Conservation (phyloP, 1,140 invertebrate species). For the Neodiprion lecontei region DNA sequence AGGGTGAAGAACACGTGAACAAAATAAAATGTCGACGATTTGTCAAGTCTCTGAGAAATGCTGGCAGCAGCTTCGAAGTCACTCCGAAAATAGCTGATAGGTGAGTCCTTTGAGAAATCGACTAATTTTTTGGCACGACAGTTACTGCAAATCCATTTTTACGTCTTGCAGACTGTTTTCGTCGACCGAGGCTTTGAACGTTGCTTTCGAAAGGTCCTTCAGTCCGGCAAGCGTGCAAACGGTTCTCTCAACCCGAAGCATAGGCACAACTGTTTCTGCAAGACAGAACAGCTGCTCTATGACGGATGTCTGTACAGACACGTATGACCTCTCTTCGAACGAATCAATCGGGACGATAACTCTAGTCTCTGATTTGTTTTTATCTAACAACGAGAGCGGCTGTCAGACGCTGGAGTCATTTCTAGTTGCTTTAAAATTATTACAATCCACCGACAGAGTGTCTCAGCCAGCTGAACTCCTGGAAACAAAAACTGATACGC, state of each 20-base stretch:
- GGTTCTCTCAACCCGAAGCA: background rate
- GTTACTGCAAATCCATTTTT: background rate
- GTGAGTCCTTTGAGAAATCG: background rate
- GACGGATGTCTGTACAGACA: background rate
- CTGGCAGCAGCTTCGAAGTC: background rate
- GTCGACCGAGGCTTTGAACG: background rate
- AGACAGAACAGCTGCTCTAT: background rate
- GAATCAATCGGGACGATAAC: background rate
- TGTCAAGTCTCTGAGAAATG: background rate
- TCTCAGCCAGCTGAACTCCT: no score
- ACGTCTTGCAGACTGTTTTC: background rate
- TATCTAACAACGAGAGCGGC: background rate
- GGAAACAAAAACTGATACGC: background rate
- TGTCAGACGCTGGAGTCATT: background rate
- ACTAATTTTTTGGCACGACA: background rate
- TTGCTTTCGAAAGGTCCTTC: background rate
- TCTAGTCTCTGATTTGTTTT: background rate
- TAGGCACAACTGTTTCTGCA: background rate
- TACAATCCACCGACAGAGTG: no score
- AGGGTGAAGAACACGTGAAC: background rate
- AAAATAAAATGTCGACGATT: background rate
- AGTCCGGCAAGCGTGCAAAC: background rate
- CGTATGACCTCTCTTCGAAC: background rate
- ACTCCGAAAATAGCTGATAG: background rate
- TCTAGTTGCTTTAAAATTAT: no score